Base-by-base conservation (phyloP, 2,113 vertebrate genomes). In the Bagarius yarrelli region DNA sequence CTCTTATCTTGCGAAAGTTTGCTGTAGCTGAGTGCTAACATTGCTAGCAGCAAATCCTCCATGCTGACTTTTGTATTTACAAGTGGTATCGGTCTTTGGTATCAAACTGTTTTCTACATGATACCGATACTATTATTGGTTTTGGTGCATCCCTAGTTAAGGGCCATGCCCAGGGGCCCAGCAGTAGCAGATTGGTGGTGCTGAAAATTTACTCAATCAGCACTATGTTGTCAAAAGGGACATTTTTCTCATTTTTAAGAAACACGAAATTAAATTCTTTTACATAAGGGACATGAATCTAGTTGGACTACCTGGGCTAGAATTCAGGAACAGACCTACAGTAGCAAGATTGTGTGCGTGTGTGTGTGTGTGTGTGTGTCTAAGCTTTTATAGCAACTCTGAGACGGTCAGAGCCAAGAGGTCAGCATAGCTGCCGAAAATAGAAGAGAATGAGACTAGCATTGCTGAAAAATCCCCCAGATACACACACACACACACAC, bases 361-460 rank as follows among this genome's bases (percentile, higher is more conserved):
- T 86, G n/a, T 89, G 71, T 79, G 53, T 74, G 84, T 86, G 80
- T 57, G n/a, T 15, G 63, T 83, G 74, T 63, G 86, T 89, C 86
- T 86, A 88, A 73, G 87, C 83, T 85, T 53, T 85, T 74, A 76
- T 78, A 73, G 25, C 73, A 83, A 83, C 86, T 81, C 66, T 82
- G 75, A 84, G 80, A 89, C 74, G 80, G 84, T 75, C 79, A 78
- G 79, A 80, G 81, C 83, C 40, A 18, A 63, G 87, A 89, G 90
- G 89, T 91, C 89, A 87, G 83, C 74, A 52, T 40, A 78, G 69
- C 61, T 4, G 34, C 90, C 88, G 92, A 91, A 90, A 91, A 91
- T 93, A 93, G 88, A 83, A 81, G 16, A 44, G 75, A 88, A 84
- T 82, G 83, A 82, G 77, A 88, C 64, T 59, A 57, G n/a, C 67